Conservation (phyloP, 2,888 invertebrate genomes). For the Tetramorium bicarinatum region DNA sequence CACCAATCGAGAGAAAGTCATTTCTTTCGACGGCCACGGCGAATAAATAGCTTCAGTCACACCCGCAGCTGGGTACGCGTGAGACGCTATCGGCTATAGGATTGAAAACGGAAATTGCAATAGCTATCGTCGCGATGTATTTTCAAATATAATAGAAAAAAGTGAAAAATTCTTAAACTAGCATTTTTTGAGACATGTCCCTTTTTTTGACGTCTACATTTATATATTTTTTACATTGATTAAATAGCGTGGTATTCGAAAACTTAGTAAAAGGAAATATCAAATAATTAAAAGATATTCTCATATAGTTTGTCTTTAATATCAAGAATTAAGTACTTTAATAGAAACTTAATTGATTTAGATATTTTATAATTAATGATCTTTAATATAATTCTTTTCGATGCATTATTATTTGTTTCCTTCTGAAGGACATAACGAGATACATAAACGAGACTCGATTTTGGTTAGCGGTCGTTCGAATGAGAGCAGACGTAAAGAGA, state of each 20-base stretch:
- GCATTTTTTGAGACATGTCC: neutral
- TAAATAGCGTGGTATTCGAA: neutral
- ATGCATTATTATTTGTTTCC: too few relatives aligned
- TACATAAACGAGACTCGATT: too few relatives aligned
- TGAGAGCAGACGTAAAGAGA: too few relatives aligned
- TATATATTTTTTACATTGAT: neutral
- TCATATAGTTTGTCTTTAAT: neutral
- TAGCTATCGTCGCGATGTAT: neutral
- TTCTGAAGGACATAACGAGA: too few relatives aligned
- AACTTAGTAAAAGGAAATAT: neutral
- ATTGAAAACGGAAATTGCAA: slow-evolving; percentile 33
- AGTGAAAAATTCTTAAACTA: neutral
- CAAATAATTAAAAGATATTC: neutral
- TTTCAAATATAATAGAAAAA: neutral
- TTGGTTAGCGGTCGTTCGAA: too few relatives aligned
- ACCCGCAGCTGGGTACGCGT: neutral
- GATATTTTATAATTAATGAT: neutral
- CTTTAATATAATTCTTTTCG: neutral
- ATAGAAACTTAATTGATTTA: neutral
- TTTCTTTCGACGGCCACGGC: slow-evolving; percentile 35
- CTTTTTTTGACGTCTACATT: neutral
- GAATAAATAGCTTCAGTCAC: slow-evolving; percentile 11
- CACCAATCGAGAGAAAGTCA: slow-evolving; percentile 64
- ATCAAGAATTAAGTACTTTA: neutral
- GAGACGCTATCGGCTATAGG: neutral